Evolutionary conservation across 1,140 invertebrate species (phyloP).

Genomic region (Bombus vancouverensis): DNA sequence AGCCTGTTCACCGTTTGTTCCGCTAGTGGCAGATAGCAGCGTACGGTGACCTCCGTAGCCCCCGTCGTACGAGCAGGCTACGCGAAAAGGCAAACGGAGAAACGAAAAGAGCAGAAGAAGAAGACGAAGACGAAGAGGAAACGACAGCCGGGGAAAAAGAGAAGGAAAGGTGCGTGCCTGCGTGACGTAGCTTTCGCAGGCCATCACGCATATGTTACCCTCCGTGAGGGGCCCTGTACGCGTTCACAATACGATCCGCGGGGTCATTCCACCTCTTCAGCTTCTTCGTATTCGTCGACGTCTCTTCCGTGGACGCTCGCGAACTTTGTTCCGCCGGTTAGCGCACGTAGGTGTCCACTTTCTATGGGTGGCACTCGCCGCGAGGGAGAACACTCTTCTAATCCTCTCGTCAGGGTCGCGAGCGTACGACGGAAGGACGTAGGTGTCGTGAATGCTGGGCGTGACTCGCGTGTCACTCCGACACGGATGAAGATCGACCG

Average conservation of each 20-base stretch:
- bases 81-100: slow-evolving; percentile 33
- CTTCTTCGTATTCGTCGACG: slow-evolving; percentile 47
- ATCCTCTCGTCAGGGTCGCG: slow-evolving; percentile 31
- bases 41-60: slow-evolving; percentile 64
- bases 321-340: slow-evolving; percentile 59
- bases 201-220: slow-evolving; percentile 79
- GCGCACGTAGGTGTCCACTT: slow-evolving; percentile 16
- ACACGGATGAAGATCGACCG: slow-evolving; percentile 17
- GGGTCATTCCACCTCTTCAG: slow-evolving; percentile 68
- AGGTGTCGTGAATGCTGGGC: slow-evolving; percentile 42
- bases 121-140: not conserved
- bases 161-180: slow-evolving; percentile 73
- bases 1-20: slow-evolving; percentile 59
- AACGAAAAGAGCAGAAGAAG: slow-evolving; percentile 2
- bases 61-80: slow-evolving; percentile 38
- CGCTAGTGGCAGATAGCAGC: slow-evolving; percentile 54
- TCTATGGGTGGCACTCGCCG: not conserved
- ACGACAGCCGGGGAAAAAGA: slow-evolving; percentile 18
- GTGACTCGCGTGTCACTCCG: slow-evolving; percentile 42
- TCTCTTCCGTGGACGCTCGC: slow-evolving; percentile 47
- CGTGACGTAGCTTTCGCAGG: slow-evolving; percentile 78
- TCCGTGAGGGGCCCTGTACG: slow-evolving; percentile 59
- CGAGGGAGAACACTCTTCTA: not conserved
- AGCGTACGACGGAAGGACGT: slow-evolving; percentile 37
- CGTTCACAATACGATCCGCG: slow-evolving; percentile 67